phyloP scores from a whole-genome alignment of 2,113 vertebrate genomes.

The Cairina moschata region DNA sequence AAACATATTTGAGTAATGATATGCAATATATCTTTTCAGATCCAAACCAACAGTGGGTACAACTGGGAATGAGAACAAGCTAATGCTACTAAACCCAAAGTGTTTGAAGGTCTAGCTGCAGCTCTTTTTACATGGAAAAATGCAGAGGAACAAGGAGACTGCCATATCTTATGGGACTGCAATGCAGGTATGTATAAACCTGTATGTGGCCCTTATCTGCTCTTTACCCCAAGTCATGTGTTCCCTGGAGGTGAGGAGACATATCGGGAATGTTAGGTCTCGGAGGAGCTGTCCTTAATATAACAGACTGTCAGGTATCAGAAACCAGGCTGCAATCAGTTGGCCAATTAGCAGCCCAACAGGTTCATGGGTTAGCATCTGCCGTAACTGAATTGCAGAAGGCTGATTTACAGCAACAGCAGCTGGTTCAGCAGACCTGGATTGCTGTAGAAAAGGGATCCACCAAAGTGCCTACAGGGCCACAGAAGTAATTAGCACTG shows the following conservation, averaged over 20 bases:
- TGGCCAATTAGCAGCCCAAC: background rate
- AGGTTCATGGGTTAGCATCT: background rate
- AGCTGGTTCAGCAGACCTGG: background rate
- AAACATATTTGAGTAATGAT: background rate
- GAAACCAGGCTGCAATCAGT: background rate
- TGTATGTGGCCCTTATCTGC: background rate
- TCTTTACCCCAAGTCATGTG: background rate
- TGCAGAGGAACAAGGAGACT: background rate
- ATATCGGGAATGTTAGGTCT: background rate
- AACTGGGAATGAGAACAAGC: background rate
- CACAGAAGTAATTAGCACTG: background rate
- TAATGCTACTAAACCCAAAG: background rate
- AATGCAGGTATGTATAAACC: background rate
- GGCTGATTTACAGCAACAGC: background rate
- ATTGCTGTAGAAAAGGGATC: background rate
- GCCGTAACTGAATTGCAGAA: background rate
- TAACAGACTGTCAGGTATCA: background rate
- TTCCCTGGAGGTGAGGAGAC: background rate
- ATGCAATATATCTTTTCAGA: background rate
- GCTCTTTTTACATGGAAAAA: background rate
- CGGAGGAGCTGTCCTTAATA: background rate
- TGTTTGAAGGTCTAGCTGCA: background rate
- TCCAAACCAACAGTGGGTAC: background rate
- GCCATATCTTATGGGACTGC: background rate
- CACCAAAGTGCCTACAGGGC: background rate